Conservation (phyloP, 2,888 invertebrate genomes). For the Scaptomyza reducta region DNA sequence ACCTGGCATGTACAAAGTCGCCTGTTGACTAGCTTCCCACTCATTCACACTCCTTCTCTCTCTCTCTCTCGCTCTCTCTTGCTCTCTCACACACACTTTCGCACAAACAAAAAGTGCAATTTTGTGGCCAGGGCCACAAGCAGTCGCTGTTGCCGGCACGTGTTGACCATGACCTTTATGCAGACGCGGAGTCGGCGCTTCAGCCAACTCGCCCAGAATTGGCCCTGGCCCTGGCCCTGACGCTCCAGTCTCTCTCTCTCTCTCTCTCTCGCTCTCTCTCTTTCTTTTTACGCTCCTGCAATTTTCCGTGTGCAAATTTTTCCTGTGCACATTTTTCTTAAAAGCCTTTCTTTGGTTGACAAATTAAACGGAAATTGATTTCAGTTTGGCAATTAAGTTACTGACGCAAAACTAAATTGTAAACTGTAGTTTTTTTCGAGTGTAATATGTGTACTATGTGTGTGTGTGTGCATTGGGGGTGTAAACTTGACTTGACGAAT, state of each 20-base stretch:
- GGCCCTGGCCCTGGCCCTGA: conserved; percentile 37
- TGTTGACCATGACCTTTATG: conserved; percentile 70
- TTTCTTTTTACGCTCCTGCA: conserved; percentile 14
- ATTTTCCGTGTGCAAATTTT: conserved; percentile 30
- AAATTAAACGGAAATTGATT: conserved; percentile 74
- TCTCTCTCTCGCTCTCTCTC: conserved; percentile 1
- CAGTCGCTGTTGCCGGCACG: conserved; percentile 11
- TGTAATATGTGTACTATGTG: neutral
- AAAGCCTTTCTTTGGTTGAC: conserved; percentile 42
- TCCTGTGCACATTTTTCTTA: conserved; percentile 28
- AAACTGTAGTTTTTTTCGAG: neutral
- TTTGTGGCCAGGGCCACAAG: neutral
- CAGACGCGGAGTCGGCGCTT: conserved; percentile 71
- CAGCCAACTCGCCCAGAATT: conserved; percentile 50
- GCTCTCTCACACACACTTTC: neutral
- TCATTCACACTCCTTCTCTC: no score
- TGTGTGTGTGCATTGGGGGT: conserved; percentile 20
- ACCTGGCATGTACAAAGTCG: conserved; percentile 6
- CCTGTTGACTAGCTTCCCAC: conserved; percentile 10
- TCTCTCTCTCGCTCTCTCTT: neutral
- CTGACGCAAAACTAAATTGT: conserved; percentile 51
- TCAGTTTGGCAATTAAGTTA: conserved; percentile 65
- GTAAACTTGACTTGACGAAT: conserved; percentile 55
- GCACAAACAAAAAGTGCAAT: conserved; percentile 10
- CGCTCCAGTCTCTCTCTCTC: conserved; percentile 14